Evolutionary conservation across 2,888 invertebrate genomes (phyloP).

Genomic region (Cheilosia scutellata): DNA sequence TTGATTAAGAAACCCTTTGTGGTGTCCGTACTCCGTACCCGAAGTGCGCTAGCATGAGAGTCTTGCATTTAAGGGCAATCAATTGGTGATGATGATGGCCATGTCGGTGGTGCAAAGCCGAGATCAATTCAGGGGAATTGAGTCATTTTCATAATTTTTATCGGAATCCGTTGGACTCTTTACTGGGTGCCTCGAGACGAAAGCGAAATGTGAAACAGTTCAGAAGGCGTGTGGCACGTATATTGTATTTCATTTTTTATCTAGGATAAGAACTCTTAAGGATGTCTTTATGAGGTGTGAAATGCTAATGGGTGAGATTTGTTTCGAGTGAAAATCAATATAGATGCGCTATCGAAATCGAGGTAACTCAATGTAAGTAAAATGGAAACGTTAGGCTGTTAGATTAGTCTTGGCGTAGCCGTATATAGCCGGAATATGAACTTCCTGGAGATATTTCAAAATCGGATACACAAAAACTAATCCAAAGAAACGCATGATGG

Average conservation of each 20-base stretch:
- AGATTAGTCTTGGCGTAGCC: no score
- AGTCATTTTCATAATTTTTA: slow-evolving; percentile 76
- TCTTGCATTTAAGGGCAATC: slow-evolving; percentile 68
- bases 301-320: slow-evolving; percentile 49
- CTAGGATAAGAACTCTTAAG: slow-evolving; percentile 54
- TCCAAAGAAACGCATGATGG: no score
- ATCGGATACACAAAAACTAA: no score
- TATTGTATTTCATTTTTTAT: slow-evolving; percentile 58
- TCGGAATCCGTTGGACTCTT: slow-evolving; percentile 70
- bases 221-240: slow-evolving; percentile 32
- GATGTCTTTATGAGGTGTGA: slow-evolving; percentile 69
- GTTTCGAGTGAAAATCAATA: not conserved
- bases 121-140: slow-evolving; percentile 70
- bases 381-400: not conserved
- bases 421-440: no score
- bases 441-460: no score
- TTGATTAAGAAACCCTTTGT: slow-evolving; percentile 74
- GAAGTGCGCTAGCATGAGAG: slow-evolving; percentile 22
- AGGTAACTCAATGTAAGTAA: not conserved
- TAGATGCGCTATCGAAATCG: not conserved
- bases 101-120: slow-evolving; percentile 69
- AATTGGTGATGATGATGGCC: slow-evolving; percentile 74
- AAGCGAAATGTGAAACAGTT: slow-evolving; percentile 13
- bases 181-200: slow-evolving; percentile 34
- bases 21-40: not conserved